A percentile compares a stretch with the other conserved stretches of the same genome.
phyloP scores from a whole-genome alignment of 2,888 invertebrate genomes.

The Cerceris rybyensis region DNA sequence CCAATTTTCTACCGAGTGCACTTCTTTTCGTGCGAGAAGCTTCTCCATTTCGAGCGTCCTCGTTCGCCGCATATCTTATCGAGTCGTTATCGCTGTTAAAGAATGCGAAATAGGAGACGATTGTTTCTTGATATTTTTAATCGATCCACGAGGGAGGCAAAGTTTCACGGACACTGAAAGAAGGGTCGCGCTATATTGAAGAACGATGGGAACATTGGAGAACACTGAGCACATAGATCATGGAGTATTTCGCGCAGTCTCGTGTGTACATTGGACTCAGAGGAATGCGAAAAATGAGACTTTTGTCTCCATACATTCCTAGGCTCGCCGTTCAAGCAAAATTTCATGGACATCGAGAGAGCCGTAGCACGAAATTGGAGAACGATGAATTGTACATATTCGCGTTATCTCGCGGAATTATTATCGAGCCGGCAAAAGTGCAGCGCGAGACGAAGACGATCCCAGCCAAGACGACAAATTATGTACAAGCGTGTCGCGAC shows the following conservation, averaged over 20 bases:
- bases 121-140: background rate
- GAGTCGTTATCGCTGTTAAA: background rate
- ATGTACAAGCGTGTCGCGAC: background rate
- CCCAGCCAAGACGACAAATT: background rate
- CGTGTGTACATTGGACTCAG: background rate
- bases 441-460: constrained; percentile 1
- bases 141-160: background rate
- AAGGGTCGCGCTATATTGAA: background rate
- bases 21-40: background rate
- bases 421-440: background rate
- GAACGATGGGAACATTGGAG: too few species aligned
- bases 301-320: background rate
- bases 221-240: too few species aligned
- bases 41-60: background rate
- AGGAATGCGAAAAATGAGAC: background rate
- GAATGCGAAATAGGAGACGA: background rate
- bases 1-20: background rate
- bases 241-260: too few species aligned
- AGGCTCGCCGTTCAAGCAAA: background rate
- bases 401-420: background rate
- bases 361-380: background rate
- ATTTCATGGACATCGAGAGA: background rate
- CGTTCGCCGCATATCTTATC: background rate
- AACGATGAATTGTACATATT: too few species aligned
- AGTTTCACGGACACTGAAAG: background rate